Evolutionary conservation across 2,888 invertebrate genomes (phyloP), one percentile per base, ranked within the genome.

Genomic region (Dione vanillae): DNA sequence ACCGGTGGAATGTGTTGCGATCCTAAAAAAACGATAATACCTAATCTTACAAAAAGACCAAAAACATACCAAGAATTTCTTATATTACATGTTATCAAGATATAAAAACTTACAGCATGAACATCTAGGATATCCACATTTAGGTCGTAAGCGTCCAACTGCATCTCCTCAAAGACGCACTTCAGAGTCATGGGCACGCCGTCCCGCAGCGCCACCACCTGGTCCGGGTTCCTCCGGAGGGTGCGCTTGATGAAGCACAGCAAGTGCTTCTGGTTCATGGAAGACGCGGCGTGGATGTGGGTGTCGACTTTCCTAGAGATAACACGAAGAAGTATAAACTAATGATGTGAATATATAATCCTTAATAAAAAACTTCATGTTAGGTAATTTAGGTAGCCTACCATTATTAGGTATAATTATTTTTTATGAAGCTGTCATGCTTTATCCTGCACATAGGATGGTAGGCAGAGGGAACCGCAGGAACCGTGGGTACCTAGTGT

Each of bases 231-330:
- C 71, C 96, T 98, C 91, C 99, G 99, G 79, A 99, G 93, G 0
- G 98, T 98, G 90, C 99, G 99, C 94, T 99, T 99, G 83, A 99
- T 99, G 90, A 99, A 99, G 35, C 99, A 96, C 75, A 99, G 93
- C 78, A 99, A 91, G 85, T 99, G 99, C 85, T 99, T 99, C 91
- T 99, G 99, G 91, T 99, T 99, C 99, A 99, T 99, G 88, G 98
- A 98, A 0, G 99, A 99, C 0, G 99, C 98, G 0, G 99, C 99
- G 91, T 99, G 99, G 82, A 99, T 99, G 94, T 99, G 99, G 54
- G 99, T 99, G 87, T 99, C 99, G 78, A 99, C 99, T 96, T 99
- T 95, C 77, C 95, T 94, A 16, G 5, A 27, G 5, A n/a, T n/a
- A n/a, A n/a, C n/a, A n/a, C n/a, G n/a, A 27, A 27, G 27, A 5